These are phyloP conservation scores for Synergus gifuensis DNA, from an alignment of 2,888 invertebrate genomes.

Conservation along the genomic window DNA sequence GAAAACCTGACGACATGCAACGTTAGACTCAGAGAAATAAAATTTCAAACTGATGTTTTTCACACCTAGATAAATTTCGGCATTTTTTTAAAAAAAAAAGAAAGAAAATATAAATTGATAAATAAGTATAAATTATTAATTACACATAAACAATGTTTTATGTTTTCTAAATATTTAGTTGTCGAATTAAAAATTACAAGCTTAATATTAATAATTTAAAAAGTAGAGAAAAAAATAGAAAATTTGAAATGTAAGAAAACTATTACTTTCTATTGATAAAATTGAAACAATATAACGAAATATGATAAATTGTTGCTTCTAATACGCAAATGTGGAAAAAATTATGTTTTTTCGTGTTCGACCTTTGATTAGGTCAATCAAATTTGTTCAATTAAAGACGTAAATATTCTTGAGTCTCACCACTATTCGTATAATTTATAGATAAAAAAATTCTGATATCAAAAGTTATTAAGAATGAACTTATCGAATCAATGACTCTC, in stretches of 20 bases:
- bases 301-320: neutral
- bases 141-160: neutral
- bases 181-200: neutral
- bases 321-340: neutral
- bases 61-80: neutral
- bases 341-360: neutral
- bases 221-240: neutral
- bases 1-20: neutral
- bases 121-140: neutral
- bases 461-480: neutral
- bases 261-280: too few species aligned
- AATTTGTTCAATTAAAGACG: conserved; percentile 19
- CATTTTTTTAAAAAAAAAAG: neutral
- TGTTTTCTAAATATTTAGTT: neutral
- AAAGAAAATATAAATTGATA: neutral
- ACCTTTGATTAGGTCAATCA: conserved; percentile 8
- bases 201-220: neutral
- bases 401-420: neutral
- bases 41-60: neutral
- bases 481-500: neutral
- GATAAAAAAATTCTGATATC: neutral
- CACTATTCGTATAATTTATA: neutral
- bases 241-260: too few species aligned
- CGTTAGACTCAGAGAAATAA: neutral
- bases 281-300: too few species aligned